phyloP scores from a whole-genome alignment of 2,113 vertebrate genomes.

The Lamprotornis superbus region DNA sequence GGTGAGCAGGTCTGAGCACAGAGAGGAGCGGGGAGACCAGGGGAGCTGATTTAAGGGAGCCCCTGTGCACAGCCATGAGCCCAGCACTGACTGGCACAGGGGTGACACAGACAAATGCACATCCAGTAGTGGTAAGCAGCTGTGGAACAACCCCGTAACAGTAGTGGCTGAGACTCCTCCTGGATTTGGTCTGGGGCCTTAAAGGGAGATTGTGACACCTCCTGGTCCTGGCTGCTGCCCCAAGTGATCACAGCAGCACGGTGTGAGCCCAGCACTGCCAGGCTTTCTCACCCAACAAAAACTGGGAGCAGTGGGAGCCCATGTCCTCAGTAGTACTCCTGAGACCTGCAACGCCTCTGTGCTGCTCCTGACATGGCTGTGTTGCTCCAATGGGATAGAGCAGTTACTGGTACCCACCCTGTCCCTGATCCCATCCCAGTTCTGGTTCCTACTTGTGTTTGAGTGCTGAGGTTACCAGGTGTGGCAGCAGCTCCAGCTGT shows the following conservation, averaged over 20 bases:
- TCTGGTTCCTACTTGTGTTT: not conserved
- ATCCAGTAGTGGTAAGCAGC: not conserved
- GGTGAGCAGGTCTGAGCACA: not conserved
- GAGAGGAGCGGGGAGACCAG: fast-evolving
- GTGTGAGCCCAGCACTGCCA: not conserved
- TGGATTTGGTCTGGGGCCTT: not conserved
- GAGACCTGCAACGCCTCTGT: not conserved
- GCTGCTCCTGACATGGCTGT: not conserved
- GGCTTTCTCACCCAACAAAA: not conserved
- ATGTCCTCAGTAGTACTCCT: not conserved
- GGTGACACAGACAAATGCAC: not conserved
- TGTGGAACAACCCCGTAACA: not conserved
- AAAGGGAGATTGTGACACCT: not conserved
- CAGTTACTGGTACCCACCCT: not conserved
- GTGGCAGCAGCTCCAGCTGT: not conserved
- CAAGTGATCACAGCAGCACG: fast-evolving
- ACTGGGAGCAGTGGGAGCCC: not conserved
- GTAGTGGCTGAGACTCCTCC: not conserved
- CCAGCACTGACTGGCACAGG: not conserved
- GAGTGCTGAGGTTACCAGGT: not conserved
- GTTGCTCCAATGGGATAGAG: not conserved
- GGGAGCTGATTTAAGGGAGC: not conserved
- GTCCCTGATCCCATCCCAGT: not conserved
- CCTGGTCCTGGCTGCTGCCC: not conserved
- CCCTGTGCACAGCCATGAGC: fast-evolving